phyloP scores from a whole-genome alignment of 2,113 vertebrate genomes.

The Antidorcas marsupialis region DNA sequence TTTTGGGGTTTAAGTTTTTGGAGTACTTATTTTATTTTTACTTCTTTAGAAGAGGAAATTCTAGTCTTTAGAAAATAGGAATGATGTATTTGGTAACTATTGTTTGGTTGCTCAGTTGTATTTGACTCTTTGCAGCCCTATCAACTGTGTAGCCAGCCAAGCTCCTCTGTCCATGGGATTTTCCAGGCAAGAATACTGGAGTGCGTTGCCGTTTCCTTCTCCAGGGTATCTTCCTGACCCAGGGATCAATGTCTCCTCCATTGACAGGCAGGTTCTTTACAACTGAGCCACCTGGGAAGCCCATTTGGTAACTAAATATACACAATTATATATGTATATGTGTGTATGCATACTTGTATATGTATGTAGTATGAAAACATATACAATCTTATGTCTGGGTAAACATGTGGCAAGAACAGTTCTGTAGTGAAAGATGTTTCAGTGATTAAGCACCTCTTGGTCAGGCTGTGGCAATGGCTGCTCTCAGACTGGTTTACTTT shows the following conservation, averaged over 20 bases:
- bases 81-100: not conserved
- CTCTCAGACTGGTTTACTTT: not conserved
- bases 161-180: not conserved
- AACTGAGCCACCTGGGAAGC: not conserved
- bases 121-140: not conserved
- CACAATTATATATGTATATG: not conserved
- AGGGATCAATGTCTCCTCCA: not conserved
- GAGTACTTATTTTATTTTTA: not conserved
- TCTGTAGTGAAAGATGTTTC: not conserved
- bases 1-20: not conserved
- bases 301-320: not conserved
- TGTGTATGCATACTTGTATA: not conserved
- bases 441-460: not conserved
- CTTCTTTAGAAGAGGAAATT: not conserved
- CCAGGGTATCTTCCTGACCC: not conserved
- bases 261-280: not conserved
- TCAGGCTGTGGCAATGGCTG: not conserved
- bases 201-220: not conserved
- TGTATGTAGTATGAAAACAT: not conserved
- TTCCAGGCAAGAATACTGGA: not conserved
- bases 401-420: not conserved
- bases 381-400: not conserved
- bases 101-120: not conserved
- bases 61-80: not conserved
- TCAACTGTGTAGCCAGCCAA: not conserved